These are phyloP conservation scores for Scatophagus argus DNA, from an alignment of 2,113 vertebrate species.

Conservation along the genomic window DNA sequence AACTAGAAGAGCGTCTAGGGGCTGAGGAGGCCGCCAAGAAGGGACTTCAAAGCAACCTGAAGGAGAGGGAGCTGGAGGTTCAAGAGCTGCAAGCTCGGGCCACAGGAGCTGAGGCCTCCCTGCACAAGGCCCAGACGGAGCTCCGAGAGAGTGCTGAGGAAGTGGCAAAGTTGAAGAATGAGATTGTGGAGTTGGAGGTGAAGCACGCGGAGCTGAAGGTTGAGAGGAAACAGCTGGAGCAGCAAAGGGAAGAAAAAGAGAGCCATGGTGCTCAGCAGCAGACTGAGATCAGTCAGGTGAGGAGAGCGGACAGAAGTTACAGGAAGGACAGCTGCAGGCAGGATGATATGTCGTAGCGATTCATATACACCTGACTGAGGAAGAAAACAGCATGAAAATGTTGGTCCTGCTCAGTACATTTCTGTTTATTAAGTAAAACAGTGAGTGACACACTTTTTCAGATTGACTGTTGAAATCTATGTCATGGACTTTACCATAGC, in stretches of 20 bases:
- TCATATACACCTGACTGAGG: not conserved
- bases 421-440: too few species aligned
- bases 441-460: too few species aligned
- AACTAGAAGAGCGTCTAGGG: slow-evolving; percentile 87
- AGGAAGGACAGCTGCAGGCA: not conserved
- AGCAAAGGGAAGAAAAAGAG: slow-evolving; percentile 95
- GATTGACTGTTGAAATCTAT: too few species aligned
- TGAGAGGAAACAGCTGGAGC: slow-evolving; percentile 94
- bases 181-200: slow-evolving; percentile 90
- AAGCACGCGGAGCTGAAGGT: slow-evolving; percentile 92
- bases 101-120: slow-evolving; percentile 84
- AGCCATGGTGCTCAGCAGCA: slow-evolving; percentile 92
- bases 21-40: slow-evolving; percentile 88
- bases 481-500: too few species aligned
- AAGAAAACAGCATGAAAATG: not conserved
- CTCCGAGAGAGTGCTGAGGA: slow-evolving; percentile 87
- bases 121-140: slow-evolving; percentile 88
- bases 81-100: slow-evolving; percentile 91
- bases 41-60: slow-evolving; percentile 86
- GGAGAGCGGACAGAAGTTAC: not conserved
- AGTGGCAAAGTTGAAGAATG: slow-evolving; percentile 87
- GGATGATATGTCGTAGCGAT: not conserved
- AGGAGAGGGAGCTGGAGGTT: slow-evolving; percentile 91
- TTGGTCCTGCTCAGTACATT: too few species aligned
- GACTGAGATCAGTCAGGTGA: slow-evolving; percentile 93